Evolutionary conservation across 2,113 vertebrate species (phyloP).

Genomic region (Anguilla rostrata): DNA sequence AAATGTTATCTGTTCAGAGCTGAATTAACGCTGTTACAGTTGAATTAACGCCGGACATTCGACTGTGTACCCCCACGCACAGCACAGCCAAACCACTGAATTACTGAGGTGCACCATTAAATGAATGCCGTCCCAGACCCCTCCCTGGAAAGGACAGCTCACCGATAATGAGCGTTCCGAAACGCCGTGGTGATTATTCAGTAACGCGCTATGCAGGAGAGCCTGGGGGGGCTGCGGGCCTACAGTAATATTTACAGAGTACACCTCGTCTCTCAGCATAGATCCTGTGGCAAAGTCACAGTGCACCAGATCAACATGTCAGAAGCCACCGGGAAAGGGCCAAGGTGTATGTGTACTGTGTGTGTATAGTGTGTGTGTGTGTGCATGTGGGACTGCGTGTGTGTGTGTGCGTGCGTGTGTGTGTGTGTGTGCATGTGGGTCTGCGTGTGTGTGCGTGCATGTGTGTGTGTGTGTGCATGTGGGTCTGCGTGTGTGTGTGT

Average conservation of each 20-base stretch:
- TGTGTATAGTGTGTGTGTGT: too few species aligned
- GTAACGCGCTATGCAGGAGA: constrained; percentile 41
- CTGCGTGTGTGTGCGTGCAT: too few species aligned
- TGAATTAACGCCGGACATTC: too few species aligned
- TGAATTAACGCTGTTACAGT: too few species aligned
- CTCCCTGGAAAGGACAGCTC: constrained; percentile 28
- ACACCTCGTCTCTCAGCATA: constrained; percentile 47
- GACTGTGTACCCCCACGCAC: too few species aligned
- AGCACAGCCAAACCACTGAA: too few species aligned
- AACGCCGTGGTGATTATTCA: constrained; percentile 13
- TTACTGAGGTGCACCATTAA: not conserved
- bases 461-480: too few species aligned
- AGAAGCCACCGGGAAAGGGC: constrained; percentile 34
- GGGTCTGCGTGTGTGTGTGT: not conserved
- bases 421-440: too few species aligned
- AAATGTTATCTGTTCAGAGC: too few species aligned
- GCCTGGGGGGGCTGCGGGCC: constrained; percentile 53
- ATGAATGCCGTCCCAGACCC: not conserved
- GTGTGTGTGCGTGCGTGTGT: too few species aligned
- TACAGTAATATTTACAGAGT: constrained; percentile 60
- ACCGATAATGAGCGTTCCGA: not conserved
- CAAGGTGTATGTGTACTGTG: constrained; percentile 46
- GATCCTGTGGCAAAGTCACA: constrained; percentile 45
- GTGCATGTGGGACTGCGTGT: too few species aligned
- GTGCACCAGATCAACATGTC: constrained; percentile 27